These are phyloP conservation scores for Tribolium castaneum DNA, from an alignment of 1,140 invertebrate species.

Conservation along the genomic window DNA sequence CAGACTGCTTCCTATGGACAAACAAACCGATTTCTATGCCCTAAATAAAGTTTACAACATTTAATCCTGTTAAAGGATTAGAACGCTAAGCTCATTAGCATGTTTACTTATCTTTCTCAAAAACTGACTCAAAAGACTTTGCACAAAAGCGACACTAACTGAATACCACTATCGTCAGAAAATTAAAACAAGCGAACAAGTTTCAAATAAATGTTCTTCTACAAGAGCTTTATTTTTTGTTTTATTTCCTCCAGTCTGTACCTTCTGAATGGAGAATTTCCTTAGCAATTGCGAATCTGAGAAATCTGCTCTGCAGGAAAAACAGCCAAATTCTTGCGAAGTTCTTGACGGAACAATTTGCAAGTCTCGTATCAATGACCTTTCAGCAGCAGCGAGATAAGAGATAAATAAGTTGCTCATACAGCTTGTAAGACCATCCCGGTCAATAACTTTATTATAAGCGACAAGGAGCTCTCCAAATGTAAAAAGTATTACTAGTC, in stretches of 20 bases:
- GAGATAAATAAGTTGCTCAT: neutral
- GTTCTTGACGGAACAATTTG: neutral
- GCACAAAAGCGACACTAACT: neutral
- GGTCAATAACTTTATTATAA: too few species aligned
- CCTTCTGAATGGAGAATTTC: too few species aligned
- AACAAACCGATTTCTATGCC: slow-evolving; percentile 29
- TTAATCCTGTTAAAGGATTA: slow-evolving; percentile 29
- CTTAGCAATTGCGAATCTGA: neutral
- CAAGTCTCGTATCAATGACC: neutral
- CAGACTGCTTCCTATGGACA: neutral
- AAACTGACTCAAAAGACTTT: neutral
- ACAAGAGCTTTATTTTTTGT: too few species aligned
- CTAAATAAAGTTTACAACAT: slow-evolving; percentile 1
- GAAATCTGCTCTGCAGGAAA: neutral
- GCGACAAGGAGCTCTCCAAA: too few species aligned
- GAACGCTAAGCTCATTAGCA: slow-evolving; percentile 23
- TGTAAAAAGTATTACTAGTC: too few species aligned
- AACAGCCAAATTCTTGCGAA: neutral
- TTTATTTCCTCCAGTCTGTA: too few species aligned
- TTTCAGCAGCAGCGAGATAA: neutral
- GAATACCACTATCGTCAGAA: neutral
- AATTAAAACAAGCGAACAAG: too few species aligned
- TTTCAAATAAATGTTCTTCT: too few species aligned
- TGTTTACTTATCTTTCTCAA: slow-evolving; percentile 24
- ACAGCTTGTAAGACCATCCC: neutral